Base-by-base conservation (phyloP, 2,113 vertebrate species). In the Hymenochirus boettgeri region DNA sequence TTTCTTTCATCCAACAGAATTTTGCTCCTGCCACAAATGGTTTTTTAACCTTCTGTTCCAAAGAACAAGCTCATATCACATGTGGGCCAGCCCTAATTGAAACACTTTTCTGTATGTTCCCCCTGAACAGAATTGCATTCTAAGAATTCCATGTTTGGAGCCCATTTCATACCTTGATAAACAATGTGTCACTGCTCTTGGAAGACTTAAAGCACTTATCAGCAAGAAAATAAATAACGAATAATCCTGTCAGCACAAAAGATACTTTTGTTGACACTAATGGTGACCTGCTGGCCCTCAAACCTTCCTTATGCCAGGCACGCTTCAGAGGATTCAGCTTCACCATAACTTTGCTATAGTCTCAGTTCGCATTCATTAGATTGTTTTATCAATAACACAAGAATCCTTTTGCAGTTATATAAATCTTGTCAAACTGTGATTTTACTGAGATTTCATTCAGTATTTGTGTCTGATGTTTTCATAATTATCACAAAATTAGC, bases 191-290 rank as follows among this genome's bases (percentile, higher is more conserved):
- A 67, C 56, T 29, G 51, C 47, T 27, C 7, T 22, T 24, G 42
- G 51, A 56, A 29, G 27, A 46, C 55, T 58, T 22, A n/a, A 24
- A 35, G 47, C 50, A 35, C 51, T 67, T 67, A 59, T 52, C 64
- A 52, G 46, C 17, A 25, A 21, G 64, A 67, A 67, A 67, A 67
- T 59, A 67, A 67, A 67, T 67, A 58, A 59, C 26, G 45, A 59
- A 59, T 67, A 59, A 59, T 59, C 64, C 31, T 67, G 64, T 67
- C 64, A 52, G 47, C 56, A 52, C 64, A 15, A 45, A 12, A 67
- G 64, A 67, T 67, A 58, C 57, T 39, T n/a, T 29, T 67, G 64
- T 67, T 67, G 45, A 67, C 56, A 59, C 53, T 52, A 10, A 27
- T 42, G 21, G 22, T 67, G 64, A 59, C 64, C 64, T 53, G 55